These are phyloP conservation scores for Micrasema longulum DNA, from an alignment of 1,140 invertebrate genomes.

Conservation along the genomic window DNA sequence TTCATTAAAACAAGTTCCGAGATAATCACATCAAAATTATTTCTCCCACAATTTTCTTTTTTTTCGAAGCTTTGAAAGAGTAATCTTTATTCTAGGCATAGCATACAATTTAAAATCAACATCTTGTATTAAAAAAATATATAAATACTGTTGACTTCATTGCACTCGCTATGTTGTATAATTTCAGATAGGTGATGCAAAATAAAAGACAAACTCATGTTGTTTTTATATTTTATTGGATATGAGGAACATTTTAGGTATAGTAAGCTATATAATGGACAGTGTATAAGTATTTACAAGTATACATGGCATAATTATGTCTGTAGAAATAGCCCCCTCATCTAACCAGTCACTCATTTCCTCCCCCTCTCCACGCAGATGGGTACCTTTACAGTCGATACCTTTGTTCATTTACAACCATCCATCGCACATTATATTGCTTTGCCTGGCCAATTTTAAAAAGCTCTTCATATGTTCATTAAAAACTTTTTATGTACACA, in stretches of 20 bases:
- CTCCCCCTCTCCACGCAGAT: too few relatives aligned
- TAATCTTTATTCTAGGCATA: too few relatives aligned
- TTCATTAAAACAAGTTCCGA: too few relatives aligned
- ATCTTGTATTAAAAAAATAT: too few relatives aligned
- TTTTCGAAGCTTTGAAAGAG: too few relatives aligned
- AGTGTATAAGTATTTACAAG: constrained; percentile 47
- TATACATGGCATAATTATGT: constrained; percentile 44
- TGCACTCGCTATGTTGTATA: too few relatives aligned
- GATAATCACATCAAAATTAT: too few relatives aligned
- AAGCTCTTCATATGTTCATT: constrained; percentile 47
- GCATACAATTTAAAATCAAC: too few relatives aligned
- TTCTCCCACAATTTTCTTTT: too few relatives aligned
- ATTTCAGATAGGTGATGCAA: constrained; percentile 1
- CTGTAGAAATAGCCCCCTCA: constrained; percentile 29
- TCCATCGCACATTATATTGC: constrained; percentile 29
- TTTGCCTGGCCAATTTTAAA: constrained; percentile 37
- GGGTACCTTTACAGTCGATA: neutral
- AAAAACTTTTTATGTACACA: constrained; percentile 41
- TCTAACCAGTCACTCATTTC: neutral
- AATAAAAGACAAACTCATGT: constrained; percentile 30
- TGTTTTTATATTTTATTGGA: constrained; percentile 52
- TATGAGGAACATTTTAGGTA: constrained; percentile 56
- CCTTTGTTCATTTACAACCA: constrained; percentile 23
- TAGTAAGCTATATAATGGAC: constrained; percentile 54
- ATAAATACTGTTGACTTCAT: too few relatives aligned